phyloP scores from a whole-genome alignment of 1,140 invertebrate species.

The Polyergus mexicanus region DNA sequence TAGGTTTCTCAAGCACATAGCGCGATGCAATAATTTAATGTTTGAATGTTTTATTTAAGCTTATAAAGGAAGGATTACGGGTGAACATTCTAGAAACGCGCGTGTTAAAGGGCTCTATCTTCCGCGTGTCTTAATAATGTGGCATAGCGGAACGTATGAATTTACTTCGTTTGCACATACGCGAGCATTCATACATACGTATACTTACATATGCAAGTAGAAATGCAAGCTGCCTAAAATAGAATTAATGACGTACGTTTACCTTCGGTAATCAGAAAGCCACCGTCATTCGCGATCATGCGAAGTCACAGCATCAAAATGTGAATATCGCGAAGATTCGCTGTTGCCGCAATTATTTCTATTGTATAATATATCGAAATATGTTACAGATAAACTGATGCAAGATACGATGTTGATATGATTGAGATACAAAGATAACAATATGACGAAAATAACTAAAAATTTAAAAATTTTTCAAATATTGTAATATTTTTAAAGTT shows the following conservation, averaged over 20 bases:
- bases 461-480: not conserved
- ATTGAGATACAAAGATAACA: not conserved
- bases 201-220: conserved; percentile 3
- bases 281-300: conserved; percentile 24
- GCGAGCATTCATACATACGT: not conserved
- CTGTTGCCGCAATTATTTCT: not conserved
- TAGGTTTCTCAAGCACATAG: not conserved
- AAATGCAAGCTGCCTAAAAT: conserved; percentile 5
- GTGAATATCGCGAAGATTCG: not conserved
- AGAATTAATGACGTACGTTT: conserved; percentile 46
- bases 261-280: conserved; percentile 36
- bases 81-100: not conserved
- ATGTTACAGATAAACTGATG: not conserved
- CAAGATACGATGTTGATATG: not conserved
- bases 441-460: not conserved
- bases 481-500: too few relatives aligned
- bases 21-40: conserved; percentile 12
- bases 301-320: not conserved
- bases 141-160: conserved; percentile 23
- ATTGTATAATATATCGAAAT: not conserved
- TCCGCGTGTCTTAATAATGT: conserved; percentile 12
- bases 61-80: conserved; percentile 17
- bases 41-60: conserved; percentile 11
- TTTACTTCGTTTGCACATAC: not conserved
- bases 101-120: not conserved